Conservation (phyloP, 1,140 invertebrate species). For the Frieseomelitta varia region DNA sequence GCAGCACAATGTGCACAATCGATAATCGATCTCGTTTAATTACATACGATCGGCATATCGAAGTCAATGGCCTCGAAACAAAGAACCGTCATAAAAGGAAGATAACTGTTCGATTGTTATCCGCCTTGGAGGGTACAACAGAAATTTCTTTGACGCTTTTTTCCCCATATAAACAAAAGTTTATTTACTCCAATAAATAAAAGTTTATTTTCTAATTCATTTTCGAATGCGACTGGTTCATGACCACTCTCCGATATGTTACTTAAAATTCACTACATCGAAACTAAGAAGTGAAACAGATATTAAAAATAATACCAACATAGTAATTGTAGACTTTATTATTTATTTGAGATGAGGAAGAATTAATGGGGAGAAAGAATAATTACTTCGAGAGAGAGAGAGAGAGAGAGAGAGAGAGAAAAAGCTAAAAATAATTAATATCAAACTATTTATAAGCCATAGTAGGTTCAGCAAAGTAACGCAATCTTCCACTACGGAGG, state of each 20-base stretch:
- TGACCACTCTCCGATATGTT: no score
- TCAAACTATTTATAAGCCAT: not conserved
- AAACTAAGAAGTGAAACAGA: no score
- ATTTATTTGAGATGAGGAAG: not conserved
- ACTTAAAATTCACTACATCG: no score
- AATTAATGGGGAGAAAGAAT: no score
- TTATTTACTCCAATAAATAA: no score
- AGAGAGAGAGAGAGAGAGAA: no score
- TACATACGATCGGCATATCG: slow-evolving; percentile 1
- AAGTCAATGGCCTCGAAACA: slow-evolving; percentile 28
- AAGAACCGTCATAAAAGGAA: slow-evolving; percentile 7
- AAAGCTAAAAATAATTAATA: not conserved
- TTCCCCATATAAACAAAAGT: no score
- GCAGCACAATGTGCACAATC: slow-evolving; percentile 14
- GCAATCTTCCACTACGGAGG: not conserved
- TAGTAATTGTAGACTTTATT: no score
- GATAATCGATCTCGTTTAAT: slow-evolving; percentile 43
- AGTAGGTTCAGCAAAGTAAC: not conserved
- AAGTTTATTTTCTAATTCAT: no score
- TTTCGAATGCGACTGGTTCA: no score
- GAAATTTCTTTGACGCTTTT: not conserved
- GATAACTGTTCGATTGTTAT: slow-evolving; percentile 16
- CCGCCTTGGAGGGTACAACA: not conserved
- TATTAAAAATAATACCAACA: no score
- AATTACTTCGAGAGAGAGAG: no score